Conservation (phyloP, 2,113 vertebrate species). For the Psittacara wagleri region DNA sequence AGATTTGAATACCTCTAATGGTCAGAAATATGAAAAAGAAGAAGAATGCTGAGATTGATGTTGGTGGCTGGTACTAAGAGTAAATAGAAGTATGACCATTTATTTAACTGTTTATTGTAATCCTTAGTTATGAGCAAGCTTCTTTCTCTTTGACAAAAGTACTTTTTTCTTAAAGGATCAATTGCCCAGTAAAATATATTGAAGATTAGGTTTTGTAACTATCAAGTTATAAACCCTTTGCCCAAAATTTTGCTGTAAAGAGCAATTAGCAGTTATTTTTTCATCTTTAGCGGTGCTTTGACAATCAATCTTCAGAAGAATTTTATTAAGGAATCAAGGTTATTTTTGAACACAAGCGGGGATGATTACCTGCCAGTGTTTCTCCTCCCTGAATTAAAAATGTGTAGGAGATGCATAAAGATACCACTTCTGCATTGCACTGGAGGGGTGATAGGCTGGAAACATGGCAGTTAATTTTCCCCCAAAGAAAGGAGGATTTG, state of each 20-base stretch:
- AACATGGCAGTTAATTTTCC: neutral
- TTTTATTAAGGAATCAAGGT: neutral
- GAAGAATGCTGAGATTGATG: neutral
- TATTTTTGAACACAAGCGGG: neutral
- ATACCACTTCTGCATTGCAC: neutral
- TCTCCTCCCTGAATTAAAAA: neutral
- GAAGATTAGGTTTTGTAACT: neutral
- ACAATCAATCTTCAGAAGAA: neutral
- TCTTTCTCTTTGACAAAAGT: neutral
- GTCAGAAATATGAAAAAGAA: neutral
- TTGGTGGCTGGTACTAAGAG: neutral
- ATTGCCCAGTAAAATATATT: neutral
- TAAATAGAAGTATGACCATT: neutral
- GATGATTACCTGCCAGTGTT: neutral
- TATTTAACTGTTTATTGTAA: neutral
- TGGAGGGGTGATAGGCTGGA: neutral
- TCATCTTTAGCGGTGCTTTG: neutral
- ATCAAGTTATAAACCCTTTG: neutral
- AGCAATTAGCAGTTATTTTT: neutral
- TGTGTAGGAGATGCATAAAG: neutral
- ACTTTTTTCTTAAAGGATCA: neutral
- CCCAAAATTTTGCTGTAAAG: neutral
- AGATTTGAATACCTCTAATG: neutral
- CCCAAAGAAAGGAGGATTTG: neutral
- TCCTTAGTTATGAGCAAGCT: neutral